phyloP scores from a whole-genome alignment of 2,888 invertebrate species.

The Phragmatobia fuliginosa region DNA sequence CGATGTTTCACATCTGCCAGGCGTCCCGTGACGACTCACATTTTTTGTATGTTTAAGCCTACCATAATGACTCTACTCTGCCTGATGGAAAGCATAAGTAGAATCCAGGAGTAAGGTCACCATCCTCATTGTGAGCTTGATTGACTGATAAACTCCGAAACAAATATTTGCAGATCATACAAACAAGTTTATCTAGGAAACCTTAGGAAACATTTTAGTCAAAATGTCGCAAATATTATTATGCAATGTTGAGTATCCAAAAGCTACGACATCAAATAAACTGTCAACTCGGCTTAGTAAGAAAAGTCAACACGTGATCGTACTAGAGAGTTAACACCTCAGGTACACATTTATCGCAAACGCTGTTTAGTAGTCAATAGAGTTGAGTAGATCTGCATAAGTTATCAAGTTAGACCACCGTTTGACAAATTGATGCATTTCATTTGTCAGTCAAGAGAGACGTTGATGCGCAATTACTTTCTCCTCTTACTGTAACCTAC shows the following conservation, averaged over 20 bases:
- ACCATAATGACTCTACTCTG: no score
- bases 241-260: neutral
- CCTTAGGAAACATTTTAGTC: neutral
- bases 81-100: no score
- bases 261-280: neutral
- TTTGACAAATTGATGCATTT: neutral
- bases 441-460: neutral
- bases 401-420: no score
- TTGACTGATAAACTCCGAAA: no score
- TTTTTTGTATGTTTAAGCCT: no score
- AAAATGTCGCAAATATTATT: neutral
- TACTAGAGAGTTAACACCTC: neutral
- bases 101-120: no score
- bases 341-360: neutral
- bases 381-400: neutral
- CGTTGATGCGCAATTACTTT: neutral
- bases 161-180: no score
- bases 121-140: no score
- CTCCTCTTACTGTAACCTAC: neutral
- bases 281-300: neutral
- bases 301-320: neutral
- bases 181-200: neutral
- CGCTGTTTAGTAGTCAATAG: neutral
- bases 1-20: no score
- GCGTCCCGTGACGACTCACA: no score